Evolutionary conservation across 2,888 invertebrate genomes (phyloP).

Genomic region (Sminthurides aquaticus): DNA sequence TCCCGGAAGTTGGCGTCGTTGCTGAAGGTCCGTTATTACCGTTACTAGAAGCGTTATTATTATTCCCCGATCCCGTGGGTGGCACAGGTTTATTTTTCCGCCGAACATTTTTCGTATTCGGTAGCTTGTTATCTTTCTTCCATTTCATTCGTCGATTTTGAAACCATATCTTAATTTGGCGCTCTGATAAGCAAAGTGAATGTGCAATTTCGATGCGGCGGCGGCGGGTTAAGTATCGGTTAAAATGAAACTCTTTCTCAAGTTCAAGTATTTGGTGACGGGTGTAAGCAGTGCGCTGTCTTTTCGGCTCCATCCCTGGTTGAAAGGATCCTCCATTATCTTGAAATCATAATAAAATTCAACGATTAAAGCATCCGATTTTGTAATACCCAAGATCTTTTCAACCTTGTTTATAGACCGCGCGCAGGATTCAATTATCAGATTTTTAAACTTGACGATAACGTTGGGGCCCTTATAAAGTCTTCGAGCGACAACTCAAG

Average conservation of each 20-base stretch:
- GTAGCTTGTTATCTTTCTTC: conserved; percentile 81
- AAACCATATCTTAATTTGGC: conserved; percentile 86
- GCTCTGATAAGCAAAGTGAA: conserved; percentile 81
- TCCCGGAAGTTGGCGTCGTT: too few relatives aligned
- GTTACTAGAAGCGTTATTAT: conserved; percentile 2
- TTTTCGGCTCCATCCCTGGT: conserved; percentile 89
- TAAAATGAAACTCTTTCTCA: conserved; percentile 90
- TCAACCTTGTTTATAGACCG: too few relatives aligned
- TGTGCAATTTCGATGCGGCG: conserved; percentile 96
- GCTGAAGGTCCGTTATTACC: conserved; percentile 50
- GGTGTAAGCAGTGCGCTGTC: conserved; percentile 94
- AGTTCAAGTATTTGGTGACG: conserved; percentile 95
- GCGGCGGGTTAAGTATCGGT: conserved; percentile 88
- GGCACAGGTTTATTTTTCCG: conserved; percentile 70
- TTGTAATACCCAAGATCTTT: too few relatives aligned
- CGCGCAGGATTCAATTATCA: too few relatives aligned
- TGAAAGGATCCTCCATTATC: conserved; percentile 60
- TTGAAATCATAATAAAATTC: too few relatives aligned
- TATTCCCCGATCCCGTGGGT: conserved; percentile 51
- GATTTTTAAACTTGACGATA: too few relatives aligned
- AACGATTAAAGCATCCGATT: too few relatives aligned
- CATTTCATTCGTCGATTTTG: conserved; percentile 78
- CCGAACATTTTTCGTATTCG: conserved; percentile 71
- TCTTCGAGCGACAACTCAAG: too few relatives aligned
- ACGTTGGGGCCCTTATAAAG: too few relatives aligned